These are phyloP conservation scores for Micromussa lordhowensis DNA, from an alignment of 92 coral and sea anemone species.

Conservation along the genomic window DNA sequence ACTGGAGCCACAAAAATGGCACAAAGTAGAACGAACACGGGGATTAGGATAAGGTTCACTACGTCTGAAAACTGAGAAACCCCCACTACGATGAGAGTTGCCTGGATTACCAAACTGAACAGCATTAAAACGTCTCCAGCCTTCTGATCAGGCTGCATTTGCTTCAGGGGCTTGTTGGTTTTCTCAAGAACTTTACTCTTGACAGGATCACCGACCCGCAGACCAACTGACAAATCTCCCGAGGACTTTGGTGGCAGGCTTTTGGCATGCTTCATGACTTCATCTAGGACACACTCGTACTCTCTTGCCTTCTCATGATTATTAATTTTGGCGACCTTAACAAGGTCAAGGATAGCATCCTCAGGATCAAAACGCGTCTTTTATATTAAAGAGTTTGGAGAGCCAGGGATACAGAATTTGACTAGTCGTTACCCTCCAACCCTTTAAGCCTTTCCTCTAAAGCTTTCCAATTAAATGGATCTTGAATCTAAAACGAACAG, in stretches of 20 bases:
- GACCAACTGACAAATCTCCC: slow-evolving; percentile 5
- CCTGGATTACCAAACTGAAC: background rate
- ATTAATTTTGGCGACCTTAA: slow-evolving; percentile 1
- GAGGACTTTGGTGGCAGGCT: background rate
- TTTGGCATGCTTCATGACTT: slow-evolving; percentile 15
- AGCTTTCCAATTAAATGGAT: background rate
- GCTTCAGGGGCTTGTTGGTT: slow-evolving; percentile 9
- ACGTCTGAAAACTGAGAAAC: background rate
- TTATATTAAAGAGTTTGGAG: too few species aligned
- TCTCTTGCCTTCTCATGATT: slow-evolving; percentile 25
- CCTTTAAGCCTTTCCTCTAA: background rate
- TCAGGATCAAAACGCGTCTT: background rate
- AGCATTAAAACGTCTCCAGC: background rate
- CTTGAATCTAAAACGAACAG: background rate
- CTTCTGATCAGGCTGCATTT: background rate
- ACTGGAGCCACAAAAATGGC: background rate
- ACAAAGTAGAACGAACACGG: background rate
- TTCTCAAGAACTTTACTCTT: slow-evolving; percentile 25
- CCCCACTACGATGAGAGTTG: background rate
- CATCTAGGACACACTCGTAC: slow-evolving; percentile 33
- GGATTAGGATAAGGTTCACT: background rate
- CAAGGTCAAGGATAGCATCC: slow-evolving; percentile 20
- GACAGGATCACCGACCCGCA: slow-evolving; percentile 37
- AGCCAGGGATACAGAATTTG: background rate
- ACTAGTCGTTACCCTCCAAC: background rate